phyloP scores from a whole-genome alignment of 2,888 invertebrate species.

The Agrenia bidenticulata region DNA sequence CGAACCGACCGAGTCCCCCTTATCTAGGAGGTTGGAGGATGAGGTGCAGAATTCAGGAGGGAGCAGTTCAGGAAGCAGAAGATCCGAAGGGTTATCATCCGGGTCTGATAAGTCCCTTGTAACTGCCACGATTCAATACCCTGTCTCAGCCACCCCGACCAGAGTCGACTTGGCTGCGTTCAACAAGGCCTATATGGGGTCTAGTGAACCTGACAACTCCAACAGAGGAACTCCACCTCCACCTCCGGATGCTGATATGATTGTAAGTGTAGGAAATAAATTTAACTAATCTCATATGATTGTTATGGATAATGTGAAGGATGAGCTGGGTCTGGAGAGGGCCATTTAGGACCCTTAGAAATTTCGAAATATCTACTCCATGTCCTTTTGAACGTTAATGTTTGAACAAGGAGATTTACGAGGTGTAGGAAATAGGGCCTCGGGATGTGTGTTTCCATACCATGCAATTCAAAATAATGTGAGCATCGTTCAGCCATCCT shows the following conservation, averaged over 20 bases:
- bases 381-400: too few species aligned
- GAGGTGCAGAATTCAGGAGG: neutral
- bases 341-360: too few species aligned
- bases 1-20: neutral
- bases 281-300: neutral
- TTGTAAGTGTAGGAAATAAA: constrained; percentile 20
- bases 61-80: constrained; percentile 8
- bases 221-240: neutral
- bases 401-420: too few species aligned
- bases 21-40: neutral
- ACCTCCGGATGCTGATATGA: constrained; percentile 26
- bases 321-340: too few species aligned
- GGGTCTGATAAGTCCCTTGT: constrained; percentile 44
- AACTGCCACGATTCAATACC: constrained; percentile 48
- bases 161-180: constrained; percentile 47
- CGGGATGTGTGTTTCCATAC: too few species aligned
- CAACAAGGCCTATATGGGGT: constrained; percentile 34
- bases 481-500: too few species aligned
- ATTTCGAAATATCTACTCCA: too few species aligned
- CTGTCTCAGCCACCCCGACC: constrained; percentile 41
- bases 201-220: neutral
- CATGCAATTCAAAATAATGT: too few species aligned
- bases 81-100: constrained; percentile 31
- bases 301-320: too few species aligned
- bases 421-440: too few species aligned